phyloP scores from a whole-genome alignment of 2,888 invertebrate genomes.

The Sipha maydis region DNA sequence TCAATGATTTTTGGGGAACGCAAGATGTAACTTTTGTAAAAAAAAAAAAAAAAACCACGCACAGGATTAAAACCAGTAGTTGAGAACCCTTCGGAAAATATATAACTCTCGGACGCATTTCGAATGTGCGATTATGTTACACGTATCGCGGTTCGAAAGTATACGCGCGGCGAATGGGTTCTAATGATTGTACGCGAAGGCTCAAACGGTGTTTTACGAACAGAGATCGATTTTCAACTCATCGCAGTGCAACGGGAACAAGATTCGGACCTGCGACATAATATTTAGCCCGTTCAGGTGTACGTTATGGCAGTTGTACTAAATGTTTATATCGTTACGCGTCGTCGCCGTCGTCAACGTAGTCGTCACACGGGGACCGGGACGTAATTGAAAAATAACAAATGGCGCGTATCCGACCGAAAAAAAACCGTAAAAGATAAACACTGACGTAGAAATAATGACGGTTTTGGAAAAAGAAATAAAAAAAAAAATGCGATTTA shows the following conservation, averaged over 20 bases:
- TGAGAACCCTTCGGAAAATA: no score
- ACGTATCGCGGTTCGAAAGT: no score
- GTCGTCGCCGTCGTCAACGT: background rate
- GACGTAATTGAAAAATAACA: slow-evolving; percentile 13
- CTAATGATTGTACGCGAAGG: background rate
- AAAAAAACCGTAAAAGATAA: background rate
- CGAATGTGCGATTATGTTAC: no score
- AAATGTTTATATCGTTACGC: slow-evolving; percentile 5
- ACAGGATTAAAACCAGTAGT: no score
- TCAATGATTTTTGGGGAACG: no score
- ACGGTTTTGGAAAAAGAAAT: background rate
- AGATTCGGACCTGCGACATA: background rate
- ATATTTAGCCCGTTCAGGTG: background rate
- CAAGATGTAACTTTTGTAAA: no score
- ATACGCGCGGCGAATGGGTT: no score
- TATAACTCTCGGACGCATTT: no score
- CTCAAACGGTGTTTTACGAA: background rate
- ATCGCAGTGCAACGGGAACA: background rate
- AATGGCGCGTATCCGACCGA: background rate
- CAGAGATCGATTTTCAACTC: background rate
- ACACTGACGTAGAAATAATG: background rate
- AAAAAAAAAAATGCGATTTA: background rate
- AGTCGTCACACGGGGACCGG: background rate
- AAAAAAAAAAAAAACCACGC: no score
- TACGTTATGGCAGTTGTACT: background rate